Percentiles rank a stretch among this genome's conserved stretches.
These are phyloP conservation scores for Parotocinclus haroldoi DNA, from an alignment of 2,797 vertebrate species.

Conservation along the genomic window DNA sequence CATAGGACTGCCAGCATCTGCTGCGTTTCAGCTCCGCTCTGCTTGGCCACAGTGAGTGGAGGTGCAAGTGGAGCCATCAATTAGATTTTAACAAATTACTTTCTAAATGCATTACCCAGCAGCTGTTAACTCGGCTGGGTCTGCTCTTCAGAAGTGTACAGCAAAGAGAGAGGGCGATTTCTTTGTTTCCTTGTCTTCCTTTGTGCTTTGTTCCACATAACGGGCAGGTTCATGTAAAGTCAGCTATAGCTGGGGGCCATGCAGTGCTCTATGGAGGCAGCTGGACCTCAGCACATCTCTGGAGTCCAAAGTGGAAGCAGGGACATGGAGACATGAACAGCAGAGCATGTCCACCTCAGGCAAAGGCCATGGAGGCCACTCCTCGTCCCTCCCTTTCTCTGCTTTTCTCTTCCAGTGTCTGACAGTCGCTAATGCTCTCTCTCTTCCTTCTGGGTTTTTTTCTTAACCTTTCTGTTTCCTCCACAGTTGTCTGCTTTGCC, in stretches of 20 bases:
- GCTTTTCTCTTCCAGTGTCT: conserved; percentile 38
- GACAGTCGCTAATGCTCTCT: conserved; percentile 17
- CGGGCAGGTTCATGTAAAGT: conserved; percentile 74
- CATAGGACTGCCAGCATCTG: conserved; percentile 62
- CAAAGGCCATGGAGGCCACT: conserved; percentile 58
- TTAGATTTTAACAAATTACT: conserved; percentile 79
- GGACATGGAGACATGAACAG: conserved; percentile 60
- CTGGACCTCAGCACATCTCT: conserved; percentile 57
- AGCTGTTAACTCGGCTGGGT: conserved; percentile 75
- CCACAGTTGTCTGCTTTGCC: conserved; percentile 10
- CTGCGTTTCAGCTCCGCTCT: conserved; percentile 55
- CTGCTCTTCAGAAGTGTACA: conserved; percentile 32
- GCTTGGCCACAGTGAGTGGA: conserved; percentile 60
- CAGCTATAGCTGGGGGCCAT: conserved; percentile 65
- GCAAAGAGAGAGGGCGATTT: conserved; percentile 47
- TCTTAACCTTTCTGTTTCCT: conserved; percentile 17
- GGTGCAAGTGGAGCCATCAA: conserved; percentile 74
- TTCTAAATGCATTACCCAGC: conserved; percentile 71
- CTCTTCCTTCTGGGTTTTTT: background rate
- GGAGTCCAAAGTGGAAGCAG: conserved; percentile 55
- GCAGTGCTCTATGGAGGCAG: conserved; percentile 46
- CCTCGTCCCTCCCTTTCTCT: conserved; percentile 22
- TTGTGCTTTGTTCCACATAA: conserved; percentile 59
- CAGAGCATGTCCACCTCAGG: conserved; percentile 69
- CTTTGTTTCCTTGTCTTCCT: conserved; percentile 50